Conservation (phyloP, 2,888 invertebrate genomes). For the Tipula vernalis region DNA sequence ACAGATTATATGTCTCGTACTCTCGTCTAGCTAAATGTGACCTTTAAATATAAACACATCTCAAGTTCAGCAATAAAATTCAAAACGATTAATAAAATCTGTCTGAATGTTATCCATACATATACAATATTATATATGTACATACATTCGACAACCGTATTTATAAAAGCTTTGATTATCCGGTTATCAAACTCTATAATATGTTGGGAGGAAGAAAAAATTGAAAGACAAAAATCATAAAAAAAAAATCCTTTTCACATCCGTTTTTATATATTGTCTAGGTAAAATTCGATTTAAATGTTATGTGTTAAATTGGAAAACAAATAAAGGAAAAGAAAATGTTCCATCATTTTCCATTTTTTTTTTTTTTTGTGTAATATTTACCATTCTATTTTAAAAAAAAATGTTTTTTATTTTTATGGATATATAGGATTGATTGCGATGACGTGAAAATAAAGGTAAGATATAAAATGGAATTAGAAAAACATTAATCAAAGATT, state of each 20-base stretch:
- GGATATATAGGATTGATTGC: background rate
- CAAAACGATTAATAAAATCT: background rate
- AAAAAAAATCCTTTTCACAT: background rate
- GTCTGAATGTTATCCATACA: background rate
- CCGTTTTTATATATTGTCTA: background rate
- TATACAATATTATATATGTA: background rate
- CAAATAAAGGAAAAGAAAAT: background rate
- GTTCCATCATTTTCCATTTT: background rate
- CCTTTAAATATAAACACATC: background rate
- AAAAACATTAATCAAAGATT: background rate
- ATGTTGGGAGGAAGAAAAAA: background rate
- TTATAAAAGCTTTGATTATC: background rate
- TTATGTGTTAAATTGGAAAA: background rate
- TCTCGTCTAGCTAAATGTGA: background rate
- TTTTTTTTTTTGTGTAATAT: background rate
- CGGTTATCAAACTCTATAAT: background rate
- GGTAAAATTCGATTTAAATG: background rate
- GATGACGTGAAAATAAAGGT: slow-evolving; percentile 4
- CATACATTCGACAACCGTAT: background rate
- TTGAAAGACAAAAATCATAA: background rate
- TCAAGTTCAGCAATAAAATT: background rate
- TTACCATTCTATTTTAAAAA: background rate
- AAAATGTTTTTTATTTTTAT: background rate
- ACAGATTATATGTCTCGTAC: too few relatives aligned
- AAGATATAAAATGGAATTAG: background rate